Evolutionary conservation across 2,888 invertebrate species (phyloP).

Genomic region (Gisinianus flammeolus): DNA sequence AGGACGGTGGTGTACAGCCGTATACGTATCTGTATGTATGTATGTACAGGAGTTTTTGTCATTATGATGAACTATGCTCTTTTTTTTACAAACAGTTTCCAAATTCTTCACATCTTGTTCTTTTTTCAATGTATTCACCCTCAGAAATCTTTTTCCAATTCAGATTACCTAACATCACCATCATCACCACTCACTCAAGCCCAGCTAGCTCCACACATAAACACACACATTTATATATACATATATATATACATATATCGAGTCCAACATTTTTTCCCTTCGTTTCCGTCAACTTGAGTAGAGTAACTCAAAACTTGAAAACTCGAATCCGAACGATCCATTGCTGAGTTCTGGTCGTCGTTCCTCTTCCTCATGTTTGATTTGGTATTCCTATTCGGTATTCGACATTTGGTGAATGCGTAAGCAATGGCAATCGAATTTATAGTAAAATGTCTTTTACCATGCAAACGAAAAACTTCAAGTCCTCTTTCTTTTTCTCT

Average conservation of each 20-base stretch:
- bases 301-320: slow-evolving; percentile 15
- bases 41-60: not conserved
- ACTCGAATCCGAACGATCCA: no score
- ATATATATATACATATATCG: no score
- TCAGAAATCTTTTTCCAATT: slow-evolving; percentile 50
- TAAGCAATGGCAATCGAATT: not conserved
- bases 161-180: slow-evolving; percentile 41
- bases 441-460: slow-evolving; percentile 5
- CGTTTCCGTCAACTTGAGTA: not conserved
- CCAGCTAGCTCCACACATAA: not conserved
- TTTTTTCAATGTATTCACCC: slow-evolving; percentile 43
- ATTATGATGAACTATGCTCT: slow-evolving; percentile 24
- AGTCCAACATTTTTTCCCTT: not conserved
- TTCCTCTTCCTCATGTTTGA: not conserved
- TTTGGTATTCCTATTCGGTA: not conserved
- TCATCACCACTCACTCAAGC: slow-evolving; percentile 4
- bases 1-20: no score
- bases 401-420: no score
- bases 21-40: no score
- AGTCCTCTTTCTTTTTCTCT: not conserved
- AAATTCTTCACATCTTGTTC: slow-evolving; percentile 17
- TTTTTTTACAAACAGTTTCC: slow-evolving; percentile 37
- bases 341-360: not conserved
- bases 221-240: no score
- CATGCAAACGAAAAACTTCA: not conserved